These are phyloP conservation scores for Caenorhabditis macrosperma DNA, from an alignment of 2,888 invertebrate genomes.

Conservation along the genomic window DNA sequence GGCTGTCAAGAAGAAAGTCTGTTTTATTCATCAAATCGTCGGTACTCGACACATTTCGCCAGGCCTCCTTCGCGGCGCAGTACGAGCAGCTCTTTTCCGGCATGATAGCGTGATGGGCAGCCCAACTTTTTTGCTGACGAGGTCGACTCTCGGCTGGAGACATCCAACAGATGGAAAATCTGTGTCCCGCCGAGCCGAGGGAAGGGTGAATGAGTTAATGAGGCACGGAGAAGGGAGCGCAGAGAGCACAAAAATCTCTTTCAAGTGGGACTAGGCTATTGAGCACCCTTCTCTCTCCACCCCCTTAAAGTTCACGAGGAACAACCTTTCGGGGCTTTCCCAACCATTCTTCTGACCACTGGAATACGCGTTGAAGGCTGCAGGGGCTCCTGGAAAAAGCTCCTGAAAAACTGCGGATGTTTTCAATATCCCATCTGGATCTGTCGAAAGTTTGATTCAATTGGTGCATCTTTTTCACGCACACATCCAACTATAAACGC, in stretches of 20 bases:
- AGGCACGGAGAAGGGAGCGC: slow-evolving; percentile 6
- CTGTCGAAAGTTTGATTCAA: slow-evolving; percentile 39
- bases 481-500: slow-evolving; percentile 27
- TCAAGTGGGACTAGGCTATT: neutral
- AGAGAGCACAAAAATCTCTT: slow-evolving; percentile 10
- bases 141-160: neutral
- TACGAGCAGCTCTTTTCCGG: slow-evolving; percentile 28
- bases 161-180: slow-evolving; percentile 17
- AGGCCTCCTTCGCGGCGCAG: neutral
- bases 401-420: neutral
- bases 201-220: slow-evolving; percentile 44
- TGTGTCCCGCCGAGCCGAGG: slow-evolving; percentile 7
- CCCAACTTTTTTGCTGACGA: neutral
- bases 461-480: slow-evolving; percentile 42
- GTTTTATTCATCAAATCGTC: slow-evolving; percentile 62
- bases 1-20: slow-evolving; percentile 57
- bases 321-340: neutral
- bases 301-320: slow-evolving; percentile 3
- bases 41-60: slow-evolving; percentile 41
- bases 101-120: slow-evolving; percentile 48
- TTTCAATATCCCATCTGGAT: slow-evolving; percentile 25
- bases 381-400: neutral
- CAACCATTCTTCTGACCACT: neutral
- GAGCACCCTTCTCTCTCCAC: neutral
- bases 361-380: neutral